Conservation (phyloP, 2,797 vertebrate species). For the Atherinosoma microstoma region DNA sequence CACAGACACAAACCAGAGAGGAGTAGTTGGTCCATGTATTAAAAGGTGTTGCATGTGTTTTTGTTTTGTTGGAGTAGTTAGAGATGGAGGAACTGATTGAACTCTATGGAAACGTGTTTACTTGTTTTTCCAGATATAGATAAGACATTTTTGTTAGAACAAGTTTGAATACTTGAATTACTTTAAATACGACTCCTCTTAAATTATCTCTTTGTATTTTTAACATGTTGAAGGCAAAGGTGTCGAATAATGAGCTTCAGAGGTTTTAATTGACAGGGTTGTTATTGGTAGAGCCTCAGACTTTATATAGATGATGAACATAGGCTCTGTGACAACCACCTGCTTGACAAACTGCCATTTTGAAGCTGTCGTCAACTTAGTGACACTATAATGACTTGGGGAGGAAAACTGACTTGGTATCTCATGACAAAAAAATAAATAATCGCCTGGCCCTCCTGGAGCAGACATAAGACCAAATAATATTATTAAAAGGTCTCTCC, state of each 20-base stretch:
- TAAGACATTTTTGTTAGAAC: not conserved
- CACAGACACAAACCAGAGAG: slow-evolving; percentile 61
- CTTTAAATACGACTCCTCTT: not conserved
- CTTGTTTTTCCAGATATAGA: not conserved
- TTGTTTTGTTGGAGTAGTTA: slow-evolving; percentile 3
- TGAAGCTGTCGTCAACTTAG: no score
- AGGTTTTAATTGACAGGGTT: no score
- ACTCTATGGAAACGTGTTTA: slow-evolving; percentile 14
- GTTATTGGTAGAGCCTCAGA: no score
- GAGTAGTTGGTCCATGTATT: not conserved
- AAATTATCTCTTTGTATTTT: no score
- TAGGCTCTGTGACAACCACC: no score
- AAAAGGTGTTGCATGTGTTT: slow-evolving; percentile 28
- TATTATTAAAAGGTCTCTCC: slow-evolving; percentile 22
- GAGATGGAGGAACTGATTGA: slow-evolving; percentile 1
- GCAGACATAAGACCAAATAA: slow-evolving; percentile 24
- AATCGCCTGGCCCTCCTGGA: not conserved
- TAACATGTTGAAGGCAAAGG: no score
- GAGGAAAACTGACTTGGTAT: no score
- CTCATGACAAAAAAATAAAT: slow-evolving; percentile 5
- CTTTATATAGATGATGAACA: no score
- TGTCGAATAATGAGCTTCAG: no score
- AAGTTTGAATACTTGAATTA: not conserved
- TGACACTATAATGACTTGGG: no score
- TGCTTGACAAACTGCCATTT: no score